Evolutionary conservation across 2,888 invertebrate genomes (phyloP).

Genomic region (Caenorhabditis parvicauda): DNA sequence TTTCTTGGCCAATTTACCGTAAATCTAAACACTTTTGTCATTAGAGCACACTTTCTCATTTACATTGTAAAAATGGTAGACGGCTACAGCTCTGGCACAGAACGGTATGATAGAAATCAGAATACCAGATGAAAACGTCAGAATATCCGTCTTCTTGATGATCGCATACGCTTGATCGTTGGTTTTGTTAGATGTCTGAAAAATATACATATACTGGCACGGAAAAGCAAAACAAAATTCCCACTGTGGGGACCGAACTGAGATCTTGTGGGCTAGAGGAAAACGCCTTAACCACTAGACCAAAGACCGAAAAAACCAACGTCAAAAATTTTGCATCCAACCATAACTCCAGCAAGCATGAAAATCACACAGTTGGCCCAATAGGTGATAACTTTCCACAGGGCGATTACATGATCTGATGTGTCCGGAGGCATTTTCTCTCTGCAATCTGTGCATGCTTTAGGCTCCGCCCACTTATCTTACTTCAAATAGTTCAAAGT

Average conservation of each 20-base stretch:
- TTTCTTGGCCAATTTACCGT: too few species aligned
- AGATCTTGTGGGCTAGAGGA: too few species aligned
- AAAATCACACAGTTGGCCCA: constrained; percentile 70
- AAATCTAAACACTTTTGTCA: not conserved
- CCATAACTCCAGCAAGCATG: constrained; percentile 68
- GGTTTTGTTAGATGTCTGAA: too few species aligned
- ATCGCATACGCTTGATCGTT: constrained; percentile 1
- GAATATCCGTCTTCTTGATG: constrained; percentile 4
- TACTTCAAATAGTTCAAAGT: constrained; percentile 64
- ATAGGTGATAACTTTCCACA: constrained; percentile 66
- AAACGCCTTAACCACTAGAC: too few species aligned
- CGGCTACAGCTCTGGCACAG: constrained; percentile 9
- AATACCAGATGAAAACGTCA: constrained; percentile 10
- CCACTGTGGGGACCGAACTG: too few species aligned
- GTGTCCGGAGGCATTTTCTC: constrained; percentile 59
- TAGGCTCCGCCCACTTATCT: not conserved
- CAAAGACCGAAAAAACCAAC: too few species aligned
- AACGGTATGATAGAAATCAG: constrained; percentile 11
- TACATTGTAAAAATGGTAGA: constrained; percentile 13
- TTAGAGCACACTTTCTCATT: too few species aligned
- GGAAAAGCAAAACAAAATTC: too few species aligned
- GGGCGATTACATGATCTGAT: constrained; percentile 63
- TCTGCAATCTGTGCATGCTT: constrained; percentile 1
- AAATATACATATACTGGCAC: too few species aligned
- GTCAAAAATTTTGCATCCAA: constrained; percentile 16